Evolutionary conservation across 1,140 invertebrate species (phyloP).

Genomic region (Neuroterus valhalla): DNA sequence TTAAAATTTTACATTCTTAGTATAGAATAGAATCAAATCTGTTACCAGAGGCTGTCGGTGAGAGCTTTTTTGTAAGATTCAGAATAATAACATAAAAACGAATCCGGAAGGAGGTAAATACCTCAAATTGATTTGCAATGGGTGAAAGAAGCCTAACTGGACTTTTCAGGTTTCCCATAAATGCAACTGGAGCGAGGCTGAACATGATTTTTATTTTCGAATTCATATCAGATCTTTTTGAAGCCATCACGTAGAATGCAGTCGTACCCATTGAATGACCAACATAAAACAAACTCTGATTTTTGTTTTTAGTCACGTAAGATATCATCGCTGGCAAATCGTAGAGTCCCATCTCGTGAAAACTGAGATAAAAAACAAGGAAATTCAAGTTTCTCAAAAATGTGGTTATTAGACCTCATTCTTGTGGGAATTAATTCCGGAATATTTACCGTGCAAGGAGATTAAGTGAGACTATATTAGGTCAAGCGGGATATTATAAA

Average conservation of each 20-base stretch:
- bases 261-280: conserved; percentile 81
- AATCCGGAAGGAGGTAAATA: conserved; percentile 48
- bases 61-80: too few species aligned
- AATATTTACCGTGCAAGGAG: too few species aligned
- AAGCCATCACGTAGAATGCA: conserved; percentile 79
- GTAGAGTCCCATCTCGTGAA: conserved; percentile 81
- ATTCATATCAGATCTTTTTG: conserved; percentile 74
- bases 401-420: too few species aligned
- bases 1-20: too few species aligned
- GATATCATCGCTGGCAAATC: conserved; percentile 81
- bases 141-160: conserved; percentile 79
- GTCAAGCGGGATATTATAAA: too few species aligned
- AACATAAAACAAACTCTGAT: conserved; percentile 70
- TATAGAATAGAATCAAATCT: too few species aligned
- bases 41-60: too few species aligned
- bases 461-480: too few species aligned
- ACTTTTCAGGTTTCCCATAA: conserved; percentile 81
- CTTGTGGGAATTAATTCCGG: too few species aligned
- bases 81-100: too few species aligned
- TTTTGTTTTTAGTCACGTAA: conserved; percentile 67
- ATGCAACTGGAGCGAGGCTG: conserved; percentile 85
- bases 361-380: conserved; percentile 64
- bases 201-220: conserved; percentile 76
- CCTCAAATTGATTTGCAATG: conserved; percentile 77
- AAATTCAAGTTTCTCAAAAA: neutral